Evolutionary conservation across 1,140 invertebrate genomes (phyloP), one percentile per base, ranked within the genome.

Genomic region (Panagrolaimus sp.): DNA sequence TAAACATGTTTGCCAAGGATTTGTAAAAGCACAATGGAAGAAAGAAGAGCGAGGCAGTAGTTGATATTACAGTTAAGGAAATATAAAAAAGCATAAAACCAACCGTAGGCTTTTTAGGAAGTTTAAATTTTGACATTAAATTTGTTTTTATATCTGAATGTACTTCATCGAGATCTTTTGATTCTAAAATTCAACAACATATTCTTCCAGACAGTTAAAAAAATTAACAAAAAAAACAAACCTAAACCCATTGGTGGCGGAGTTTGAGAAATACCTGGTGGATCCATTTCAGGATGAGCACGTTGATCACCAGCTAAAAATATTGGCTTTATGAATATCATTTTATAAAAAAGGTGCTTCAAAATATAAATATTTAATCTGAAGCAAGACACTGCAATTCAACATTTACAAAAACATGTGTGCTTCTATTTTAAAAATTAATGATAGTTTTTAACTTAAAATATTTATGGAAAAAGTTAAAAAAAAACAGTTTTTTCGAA

Each of bases 101-200:
- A 25, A 80, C 77, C 77, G 78, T 73, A 46, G 72, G 68, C 68
- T 83, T 81, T 48, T 79, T 78, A 5, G 74, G 63, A 65, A 81
- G 76, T 47, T 81, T 81, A n/a, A 81, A 65, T 68, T 81, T 81
- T 20, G 73, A 67, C 61, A 82, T 81, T 62, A 81, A 81, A 23
- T 79, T 83, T n/a, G 74, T 67, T 48, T 82, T 66, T 51, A 80
- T 57, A 66, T 83, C 79, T 11, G 79, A 77, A 70, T 80, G 78
- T 31, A 79, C 79, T 67, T 80, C 78, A 47, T 81, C 79, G 20
- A 51, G 65, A 7, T 78, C 73, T 62, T 80, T 79, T 9, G 20
- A 38, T n/a, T 73, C 72, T 47, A 13, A 16, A 46, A 47, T 48
- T 57, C 20, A 68, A 7, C 7, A 38, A 38, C 14, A 25, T 38